Evolutionary conservation across 2,888 invertebrate genomes (phyloP), one percentile per base, ranked within the genome.

Genomic region (Syritta pipiens): DNA sequence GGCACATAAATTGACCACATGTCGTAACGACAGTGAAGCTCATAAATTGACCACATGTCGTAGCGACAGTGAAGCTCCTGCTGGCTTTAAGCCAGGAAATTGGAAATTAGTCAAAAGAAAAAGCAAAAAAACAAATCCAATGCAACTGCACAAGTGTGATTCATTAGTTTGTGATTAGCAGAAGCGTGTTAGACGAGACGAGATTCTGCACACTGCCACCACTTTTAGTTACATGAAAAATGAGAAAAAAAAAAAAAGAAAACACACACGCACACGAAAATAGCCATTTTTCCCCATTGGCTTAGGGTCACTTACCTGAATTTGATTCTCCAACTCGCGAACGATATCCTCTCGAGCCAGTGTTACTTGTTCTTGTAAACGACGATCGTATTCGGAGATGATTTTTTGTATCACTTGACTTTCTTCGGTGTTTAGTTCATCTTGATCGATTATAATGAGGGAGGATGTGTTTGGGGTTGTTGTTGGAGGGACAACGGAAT

Each of bases 321-420:
- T 92, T 86, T 94, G 93, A 68, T 91, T 91, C 88, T 93, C 93
- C 83, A 95, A 89, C 83, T 93, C 92, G 81, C 91, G 90, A 81
- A 93, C 90, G 83, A 94, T 92, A 86, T 94, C 94, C 84, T 91
- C 90, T 83, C 92, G 91, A 77, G 93, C 93, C 85, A 92, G 88
- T 53, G 91, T 89, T 81, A 93, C 89, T 87, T 93, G 92, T 85
- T 93, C 92, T 84, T 91, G 90, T 79, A 93, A 88, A 28, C 90
- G 88, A 63, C 89, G 85, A 82, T 91, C 91, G 83, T 91, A 91
- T 84, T 89, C 89, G 69, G 85, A 87, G 32, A 87, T 87, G 63
- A 89, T 89, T 69, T 86, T 86, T 63, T 87, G 85, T 20, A 88
- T 86, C 28, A 89, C 87, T 75, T 88, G 86, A 6, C 87, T 84